Percentiles rank a stretch among this genome's conserved stretches.
These are phyloP conservation scores for Apamea crenata DNA, from an alignment of 2,888 invertebrate genomes.

Conservation along the genomic window DNA sequence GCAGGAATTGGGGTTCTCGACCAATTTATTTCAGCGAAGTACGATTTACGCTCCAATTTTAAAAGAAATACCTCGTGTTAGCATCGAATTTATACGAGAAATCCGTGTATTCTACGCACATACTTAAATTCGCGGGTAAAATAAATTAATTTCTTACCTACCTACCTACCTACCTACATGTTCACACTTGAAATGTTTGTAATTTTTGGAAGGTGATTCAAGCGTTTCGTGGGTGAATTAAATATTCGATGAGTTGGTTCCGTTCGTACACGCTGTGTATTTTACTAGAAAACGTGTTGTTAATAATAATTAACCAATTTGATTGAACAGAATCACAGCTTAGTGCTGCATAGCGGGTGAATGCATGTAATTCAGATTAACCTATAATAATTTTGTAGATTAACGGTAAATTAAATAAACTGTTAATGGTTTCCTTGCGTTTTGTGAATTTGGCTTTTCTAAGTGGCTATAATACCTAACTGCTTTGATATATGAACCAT, in stretches of 20 bases:
- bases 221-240: slow-evolving; percentile 35
- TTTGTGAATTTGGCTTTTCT: not conserved
- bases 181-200: slow-evolving; percentile 49
- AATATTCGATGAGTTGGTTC: slow-evolving; percentile 40
- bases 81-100: slow-evolving; percentile 51
- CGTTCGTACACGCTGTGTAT: slow-evolving; percentile 14
- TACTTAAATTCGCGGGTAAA: slow-evolving; percentile 56
- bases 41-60: slow-evolving; percentile 63
- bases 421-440: slow-evolving; percentile 12
- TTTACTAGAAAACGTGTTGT: slow-evolving; percentile 22
- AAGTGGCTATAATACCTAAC: slow-evolving; percentile 2
- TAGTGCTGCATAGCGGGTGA: not conserved
- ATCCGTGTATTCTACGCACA: slow-evolving; percentile 60
- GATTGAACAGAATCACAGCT: not conserved
- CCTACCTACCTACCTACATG: slow-evolving; percentile 49
- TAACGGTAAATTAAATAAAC: slow-evolving; percentile 16
- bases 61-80: slow-evolving; percentile 65
- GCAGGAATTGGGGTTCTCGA: slow-evolving; percentile 59
- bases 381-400: slow-evolving; percentile 1
- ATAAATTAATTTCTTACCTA: slow-evolving; percentile 63
- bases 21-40: slow-evolving; percentile 65
- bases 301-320: slow-evolving; percentile 36
- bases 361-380: slow-evolving; percentile 4
- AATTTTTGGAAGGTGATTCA: slow-evolving; percentile 56
- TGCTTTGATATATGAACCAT: not conserved